Base-by-base conservation (phyloP, 1,140 invertebrate species). In the Formica selysi region DNA sequence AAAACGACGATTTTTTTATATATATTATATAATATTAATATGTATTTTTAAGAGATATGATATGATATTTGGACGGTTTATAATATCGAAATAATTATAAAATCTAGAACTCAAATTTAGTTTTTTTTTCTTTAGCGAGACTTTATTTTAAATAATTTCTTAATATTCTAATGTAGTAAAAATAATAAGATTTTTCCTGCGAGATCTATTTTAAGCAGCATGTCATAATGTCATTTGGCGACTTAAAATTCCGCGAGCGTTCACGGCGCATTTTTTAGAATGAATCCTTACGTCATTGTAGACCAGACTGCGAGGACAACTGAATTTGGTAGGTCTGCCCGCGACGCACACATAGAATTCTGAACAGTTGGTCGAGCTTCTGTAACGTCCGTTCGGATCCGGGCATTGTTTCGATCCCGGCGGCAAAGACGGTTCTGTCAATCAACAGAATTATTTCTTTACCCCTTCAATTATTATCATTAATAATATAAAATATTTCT, bases 341-440 rank as follows among this genome's bases (percentile, higher is more conserved):
- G 92, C 91, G 29, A 96, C 95, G 91, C 97, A 97, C 7, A 97
- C 95, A 93, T 96, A 97, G 94, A 97, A 97, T 90, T 96, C 96
- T 79, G 96, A 96, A 86, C 97, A 97, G 93, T 97, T 96, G 11
- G 92, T 95, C 68, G 95, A 94, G 91, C 96, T 96, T 87, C 96
- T 95, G 93, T 96, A 97, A 2, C 95, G 95, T 65, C 96, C 96
- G 90, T 95, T 95, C 64, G 91, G 87, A 73, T 94, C 92, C 48
- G 95, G 95, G 51, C 95, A 96, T 16, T 92, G 85, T 62, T 79
- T 94, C 90, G 96, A 91, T 92, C 95, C 93, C 86, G 93, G 70
- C 22, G 94, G 92, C 93, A 96, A 76, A 76, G 92, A 19, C 85
- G 95, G 93, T 85, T 94, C 94, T 94, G 87, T 38, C 88, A 68